Evolutionary conservation across 2,797 vertebrate species (phyloP), one percentile per base, ranked within the genome.

Genomic region (Anguilla obscura): DNA sequence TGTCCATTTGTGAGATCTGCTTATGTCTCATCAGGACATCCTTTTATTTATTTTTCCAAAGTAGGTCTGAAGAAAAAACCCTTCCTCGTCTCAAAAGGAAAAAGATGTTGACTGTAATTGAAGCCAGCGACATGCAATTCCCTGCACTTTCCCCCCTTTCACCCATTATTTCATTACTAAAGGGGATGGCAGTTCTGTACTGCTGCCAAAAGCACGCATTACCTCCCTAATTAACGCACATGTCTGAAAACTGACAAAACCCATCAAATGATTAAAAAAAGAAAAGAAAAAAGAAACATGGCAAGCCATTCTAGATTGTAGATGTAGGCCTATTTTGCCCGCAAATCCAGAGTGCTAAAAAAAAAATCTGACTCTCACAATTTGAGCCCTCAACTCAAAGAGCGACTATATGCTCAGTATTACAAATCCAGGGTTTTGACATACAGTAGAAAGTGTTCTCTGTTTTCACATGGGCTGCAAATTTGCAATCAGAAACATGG

Each of bases 141-240:
- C 84, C 90, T 93, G 89, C 92, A 94, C 93, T 94, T 92, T 90
- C 91, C 91, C 60, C 91, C 91, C 91, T 90, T 92, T 48, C 82
- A 82, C 86, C 94, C 93, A 95, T 96, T 96, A 96, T 96, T 95
- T 95, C 94, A 96, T 95, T 95, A 96, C 85, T 89, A 88, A 93
- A 93, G 88, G 89, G 92, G 92, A 94, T 94, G 94, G 92, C 94
- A 94, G 90, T 93, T 24, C 7, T 58, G 82, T 4, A 45, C 66
- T 88, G 8, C 52, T 40, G 82, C 82, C 93, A 85, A 93, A 91
- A 88, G 90, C 92, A 92, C 92, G 90, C 92, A 88, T 88, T 48
- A 91, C 82, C 40, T 90, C 54, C 24, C 84, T 90, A 91, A 91
- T 94, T 94, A 94, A 94, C 89, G 87, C 88, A 87, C 85, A 88